Evolutionary conservation across 2,888 invertebrate species (phyloP), one percentile per base, ranked within the genome.

Genomic region (Plagodis pulveraria): DNA sequence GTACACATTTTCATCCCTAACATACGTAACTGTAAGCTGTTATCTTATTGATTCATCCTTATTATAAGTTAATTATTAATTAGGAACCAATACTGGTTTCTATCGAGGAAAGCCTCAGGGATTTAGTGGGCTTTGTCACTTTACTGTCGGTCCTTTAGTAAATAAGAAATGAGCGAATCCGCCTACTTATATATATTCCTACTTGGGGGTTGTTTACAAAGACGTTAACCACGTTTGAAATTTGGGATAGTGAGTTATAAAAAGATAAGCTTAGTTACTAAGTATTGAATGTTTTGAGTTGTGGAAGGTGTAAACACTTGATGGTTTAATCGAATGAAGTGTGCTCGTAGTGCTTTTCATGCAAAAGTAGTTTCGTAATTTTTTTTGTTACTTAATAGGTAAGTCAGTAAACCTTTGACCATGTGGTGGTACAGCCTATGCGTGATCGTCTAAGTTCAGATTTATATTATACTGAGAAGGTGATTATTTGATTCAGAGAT

Each of bases 131-230:
- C 64, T 73, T 65, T 66, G 64, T 64, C 67, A 53, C 63, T 66
- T 65, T 67, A 68, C 61, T 65, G 62, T 56, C 47, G 42, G 58
- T 57, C 67, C 64, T 67, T 60, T 56, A 51, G 58, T 77, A 67
- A 74, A 74, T 77, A 76, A 77, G 71, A 46, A 69, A 77, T 71
- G 65, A 71, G 58, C 44, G 56, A 51, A 11, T 58, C 62, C 57
- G n/a, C n/a, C n/a, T 49, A 48, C 36, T 46, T 49, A 32, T 40
- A 34, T 41, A 33, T 12, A 5, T 32, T 11, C 0, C 7, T 48
- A 48, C 9, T 48, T 5, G 22, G 8, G 42, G 42, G 32, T 50
- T 50, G 48, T 22, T 10, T 11, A 35, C 47, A 7, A 34, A 46
- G 10, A 10, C 34, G 12, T 10, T n/a, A 22, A 22, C 22, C 22